phyloP scores from a whole-genome alignment of 2,888 invertebrate genomes.

The Himalopsyche anomala region DNA sequence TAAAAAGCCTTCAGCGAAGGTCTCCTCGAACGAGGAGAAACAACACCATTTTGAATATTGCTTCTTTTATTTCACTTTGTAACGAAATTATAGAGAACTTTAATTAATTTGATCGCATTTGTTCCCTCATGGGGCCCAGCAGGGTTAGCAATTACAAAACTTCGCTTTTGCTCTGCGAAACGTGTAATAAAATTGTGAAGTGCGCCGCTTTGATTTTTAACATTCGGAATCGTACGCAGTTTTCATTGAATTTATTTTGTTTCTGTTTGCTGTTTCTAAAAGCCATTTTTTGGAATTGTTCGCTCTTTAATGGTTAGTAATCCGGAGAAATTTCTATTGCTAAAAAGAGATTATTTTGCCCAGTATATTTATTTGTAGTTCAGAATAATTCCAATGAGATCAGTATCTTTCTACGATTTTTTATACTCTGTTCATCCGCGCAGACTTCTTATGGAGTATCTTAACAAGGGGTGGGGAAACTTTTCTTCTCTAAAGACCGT shows the following conservation, averaged over 20 bases:
- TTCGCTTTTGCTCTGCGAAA: constrained; percentile 22
- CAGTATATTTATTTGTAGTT: no score
- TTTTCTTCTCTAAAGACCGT: no score
- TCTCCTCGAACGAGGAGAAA: constrained; percentile 33
- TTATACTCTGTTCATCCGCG: no score
- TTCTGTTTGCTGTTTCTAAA: neutral
- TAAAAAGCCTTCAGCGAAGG: constrained; percentile 54
- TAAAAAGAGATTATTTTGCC: no score
- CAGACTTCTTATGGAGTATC: no score
- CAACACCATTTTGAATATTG: constrained; percentile 63
- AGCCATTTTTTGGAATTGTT: no score
- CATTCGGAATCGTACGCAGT: constrained; percentile 14
- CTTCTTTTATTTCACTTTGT: constrained; percentile 55
- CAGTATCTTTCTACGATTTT: no score
- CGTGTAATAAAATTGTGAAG: constrained; percentile 29
- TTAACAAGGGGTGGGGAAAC: no score
- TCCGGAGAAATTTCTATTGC: no score
- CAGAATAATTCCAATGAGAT: no score
- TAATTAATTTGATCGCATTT: constrained; percentile 65
- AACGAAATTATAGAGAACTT: constrained; percentile 61
- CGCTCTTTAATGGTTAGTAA: no score
- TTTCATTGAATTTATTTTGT: neutral
- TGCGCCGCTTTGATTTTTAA: constrained; percentile 29
- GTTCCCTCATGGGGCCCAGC: constrained; percentile 51
- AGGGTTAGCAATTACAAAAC: constrained; percentile 47